Base-by-base conservation (phyloP, 2,113 vertebrate species). In the Hoplias malabaricus region DNA sequence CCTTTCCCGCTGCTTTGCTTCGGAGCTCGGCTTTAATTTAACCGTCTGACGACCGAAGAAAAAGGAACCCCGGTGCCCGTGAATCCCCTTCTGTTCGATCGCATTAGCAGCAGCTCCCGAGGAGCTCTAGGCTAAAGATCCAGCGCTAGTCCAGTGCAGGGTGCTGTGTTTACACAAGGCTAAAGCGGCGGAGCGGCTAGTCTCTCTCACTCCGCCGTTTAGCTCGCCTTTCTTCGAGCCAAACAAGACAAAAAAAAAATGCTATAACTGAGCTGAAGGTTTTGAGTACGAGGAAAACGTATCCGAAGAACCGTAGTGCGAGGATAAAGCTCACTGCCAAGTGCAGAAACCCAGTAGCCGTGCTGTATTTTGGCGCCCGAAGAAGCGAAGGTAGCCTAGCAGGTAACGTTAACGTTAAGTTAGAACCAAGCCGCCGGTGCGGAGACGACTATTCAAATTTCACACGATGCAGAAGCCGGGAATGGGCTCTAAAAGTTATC, bases 111-210 rank as follows among this genome's bases (percentile, higher is more conserved):
- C 57, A 3, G 57, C 56, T 16, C 25, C 23, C 13, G 13, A 12
- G 25, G 11, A 12, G 25, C 25, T 2, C 31, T 59, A 9, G 10
- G 27, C 29, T 13, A 59, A 59, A 57, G 5, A 6, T 6, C 4
- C 36, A 9, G 36, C 36, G 36, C 36, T 4, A 9, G 16, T 48
- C 19, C 16, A 6, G 46, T 48, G 16, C n/a, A 43, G 11, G 42
- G 16, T 19, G 1, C 42, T 14, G 43, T 48, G 48, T 53, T 53
- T 53, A 53, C 48, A 53, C 14, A 10, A 21, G 23, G 48, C 48
- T 53, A 23, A 21, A 21, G 48, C 48, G 73, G 85, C 53, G 1
- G 43, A 48, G 48, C 48, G 14, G 46, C 46, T 48, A 48, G 19
- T 6, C 36, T 38, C 36, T 4, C 36, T 38, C 36, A 9, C 36